A percentile compares a stretch with the other conserved stretches of the same genome.
Evolutionary conservation across 2,888 invertebrate species (phyloP).

Genomic region (Tetragnatha montana): DNA sequence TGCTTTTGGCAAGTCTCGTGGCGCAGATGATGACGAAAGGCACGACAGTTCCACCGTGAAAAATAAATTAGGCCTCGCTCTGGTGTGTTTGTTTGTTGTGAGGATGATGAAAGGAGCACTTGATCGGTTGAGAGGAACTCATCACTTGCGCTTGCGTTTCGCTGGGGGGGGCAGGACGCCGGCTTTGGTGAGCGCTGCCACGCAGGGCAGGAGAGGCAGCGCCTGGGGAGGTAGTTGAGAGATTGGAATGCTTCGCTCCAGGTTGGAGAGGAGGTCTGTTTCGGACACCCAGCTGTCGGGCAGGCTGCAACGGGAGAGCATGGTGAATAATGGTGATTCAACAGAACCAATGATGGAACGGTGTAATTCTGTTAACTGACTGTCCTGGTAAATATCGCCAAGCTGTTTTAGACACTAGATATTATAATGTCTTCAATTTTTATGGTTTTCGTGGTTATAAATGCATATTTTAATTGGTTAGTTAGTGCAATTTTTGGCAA

Average conservation of each 20-base stretch:
- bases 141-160: conserved; percentile 65
- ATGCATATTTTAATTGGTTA: too few relatives aligned
- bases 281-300: conserved; percentile 91
- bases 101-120: conserved; percentile 45
- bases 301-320: conserved; percentile 80
- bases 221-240: conserved; percentile 75
- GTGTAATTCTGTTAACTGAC: too few relatives aligned
- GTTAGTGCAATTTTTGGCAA: too few relatives aligned
- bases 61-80: background rate
- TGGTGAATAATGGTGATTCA: conserved; percentile 5
- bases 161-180: conserved; percentile 46
- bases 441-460: too few relatives aligned
- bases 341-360: background rate
- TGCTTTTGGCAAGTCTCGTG: background rate
- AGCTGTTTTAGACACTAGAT: too few relatives aligned
- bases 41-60: background rate
- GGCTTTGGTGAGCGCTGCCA: conserved; percentile 38
- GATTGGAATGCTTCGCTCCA: conserved; percentile 75
- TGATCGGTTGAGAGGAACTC: conserved; percentile 33
- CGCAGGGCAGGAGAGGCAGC: conserved; percentile 26
- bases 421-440: background rate
- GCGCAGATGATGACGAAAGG: background rate
- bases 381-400: too few relatives aligned
- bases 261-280: conserved; percentile 77
- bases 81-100: background rate